Evolutionary conservation across 1,140 invertebrate genomes (phyloP).

Genomic region (Saccostrea cuccullata): DNA sequence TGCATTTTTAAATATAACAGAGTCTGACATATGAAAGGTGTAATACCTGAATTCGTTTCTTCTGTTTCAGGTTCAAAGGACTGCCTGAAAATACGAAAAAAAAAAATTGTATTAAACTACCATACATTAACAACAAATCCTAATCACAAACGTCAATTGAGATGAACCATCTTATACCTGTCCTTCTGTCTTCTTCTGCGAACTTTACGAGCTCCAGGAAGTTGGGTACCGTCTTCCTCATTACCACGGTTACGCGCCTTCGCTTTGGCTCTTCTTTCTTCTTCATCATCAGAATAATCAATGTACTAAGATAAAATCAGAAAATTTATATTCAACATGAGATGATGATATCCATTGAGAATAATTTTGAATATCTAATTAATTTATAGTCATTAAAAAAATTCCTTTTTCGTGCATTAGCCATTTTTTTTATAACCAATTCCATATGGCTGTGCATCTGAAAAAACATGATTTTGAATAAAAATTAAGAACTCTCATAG

Average conservation of each 20-base stretch:
- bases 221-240: constrained; percentile 44
- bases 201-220: constrained; percentile 46
- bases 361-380: neutral
- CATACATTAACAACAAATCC: neutral
- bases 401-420: too few species aligned
- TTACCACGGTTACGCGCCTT: constrained; percentile 57
- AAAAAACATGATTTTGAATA: too few species aligned
- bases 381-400: too few species aligned
- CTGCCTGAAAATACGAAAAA: neutral
- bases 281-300: constrained; percentile 94
- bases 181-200: constrained; percentile 33
- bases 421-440: too few species aligned
- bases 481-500: too few species aligned
- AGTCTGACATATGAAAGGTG: neutral
- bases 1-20: neutral
- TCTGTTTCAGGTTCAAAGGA: neutral
- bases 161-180: neutral
- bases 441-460: too few species aligned
- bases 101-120: neutral
- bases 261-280: constrained; percentile 82
- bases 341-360: neutral
- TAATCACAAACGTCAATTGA: too few species aligned
- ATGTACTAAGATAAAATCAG: constrained; percentile 75
- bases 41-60: constrained; percentile 11
- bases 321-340: neutral